Percentiles rank a stretch among this genome's conserved stretches.
phyloP scores from a whole-genome alignment of 2,797 vertebrate genomes.

The Bradypodion ventrale region DNA sequence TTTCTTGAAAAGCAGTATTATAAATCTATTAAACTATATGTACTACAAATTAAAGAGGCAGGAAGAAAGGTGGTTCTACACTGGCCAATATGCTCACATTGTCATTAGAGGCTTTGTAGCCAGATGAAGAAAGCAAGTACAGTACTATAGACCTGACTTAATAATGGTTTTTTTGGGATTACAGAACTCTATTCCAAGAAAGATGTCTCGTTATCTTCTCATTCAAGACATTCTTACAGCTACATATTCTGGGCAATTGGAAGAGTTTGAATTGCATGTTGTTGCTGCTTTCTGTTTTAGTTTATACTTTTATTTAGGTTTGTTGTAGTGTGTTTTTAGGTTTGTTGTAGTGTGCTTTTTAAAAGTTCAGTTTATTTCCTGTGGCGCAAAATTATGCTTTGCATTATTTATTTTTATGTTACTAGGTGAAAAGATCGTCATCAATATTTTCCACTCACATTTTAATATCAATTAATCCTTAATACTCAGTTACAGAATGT shows the following conservation, averaged over 20 bases:
- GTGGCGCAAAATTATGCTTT: not conserved
- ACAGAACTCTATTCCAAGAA: not conserved
- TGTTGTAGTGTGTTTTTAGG: not conserved
- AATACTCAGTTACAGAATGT: not conserved
- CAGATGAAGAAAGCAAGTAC: not conserved
- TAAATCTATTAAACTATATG: not conserved
- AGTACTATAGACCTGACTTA: not conserved
- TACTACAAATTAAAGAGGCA: not conserved
- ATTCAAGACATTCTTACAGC: not conserved
- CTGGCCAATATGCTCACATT: not conserved
- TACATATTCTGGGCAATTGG: not conserved
- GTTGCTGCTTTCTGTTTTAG: not conserved
- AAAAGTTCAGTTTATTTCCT: conserved; percentile 7
- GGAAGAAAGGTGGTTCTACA: not conserved
- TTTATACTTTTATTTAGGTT: conserved; percentile 5
- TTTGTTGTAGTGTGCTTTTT: not conserved
- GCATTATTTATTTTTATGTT: not conserved
- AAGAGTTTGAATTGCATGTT: not conserved
- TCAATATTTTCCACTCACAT: not conserved
- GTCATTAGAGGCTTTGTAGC: not conserved
- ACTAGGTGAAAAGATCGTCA: not conserved
- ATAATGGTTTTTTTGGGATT: not conserved
- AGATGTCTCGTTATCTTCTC: not conserved
- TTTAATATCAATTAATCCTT: not conserved
- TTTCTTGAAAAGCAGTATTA: not conserved